Base-by-base conservation (phyloP, 1,140 invertebrate genomes). In the Panagrolaimus sp. region DNA sequence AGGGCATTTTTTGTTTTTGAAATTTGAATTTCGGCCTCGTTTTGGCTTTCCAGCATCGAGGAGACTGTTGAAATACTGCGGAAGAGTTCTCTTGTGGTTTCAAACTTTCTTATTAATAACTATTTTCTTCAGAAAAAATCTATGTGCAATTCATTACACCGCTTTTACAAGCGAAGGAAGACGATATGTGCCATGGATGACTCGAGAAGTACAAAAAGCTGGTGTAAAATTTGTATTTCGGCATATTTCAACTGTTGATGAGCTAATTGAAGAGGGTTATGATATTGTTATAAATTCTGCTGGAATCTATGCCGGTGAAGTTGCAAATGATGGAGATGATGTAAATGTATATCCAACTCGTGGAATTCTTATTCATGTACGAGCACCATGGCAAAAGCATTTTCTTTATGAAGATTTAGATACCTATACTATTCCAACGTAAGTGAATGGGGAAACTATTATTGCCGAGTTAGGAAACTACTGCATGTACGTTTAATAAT, bases 371-470 rank as follows among this genome's bases (percentile, higher is more conserved):
- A 42, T 78, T 63, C 67, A 78, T 61, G 74, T 77, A 1, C n/a
- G 48, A 47, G 45, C 25, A 9, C 9, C 9, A 44, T 53, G 42
- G 20, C 71, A 72, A n/a, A 46, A 27, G 57, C 80, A 82, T 23
- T 81, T 81, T 66, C 72, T 72, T 61, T 81, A 82, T 66, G 44
- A 68, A 45, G 78, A 81, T 64, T 72, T 80, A n/a, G 38, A 46
- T 9, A 79, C 77, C 8, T 81, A 82, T 67, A 75, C 79, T 8
- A 82, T 81, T 67, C 79, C 79, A 48, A 69, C 75, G 78, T 38
- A 38, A 71, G 45, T 45, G 31, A 5, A 9, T 38, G 31, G 7
- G 7, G 7, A 38, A 38, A 38, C n/a, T n/a, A n/a, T n/a, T n/a
- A n/a, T n/a, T n/a, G n/a, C n/a, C n/a, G n/a, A n/a, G 7, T 38